Evolutionary conservation across 2,797 vertebrate species (phyloP).

Genomic region (Lacerta bilineata): DNA sequence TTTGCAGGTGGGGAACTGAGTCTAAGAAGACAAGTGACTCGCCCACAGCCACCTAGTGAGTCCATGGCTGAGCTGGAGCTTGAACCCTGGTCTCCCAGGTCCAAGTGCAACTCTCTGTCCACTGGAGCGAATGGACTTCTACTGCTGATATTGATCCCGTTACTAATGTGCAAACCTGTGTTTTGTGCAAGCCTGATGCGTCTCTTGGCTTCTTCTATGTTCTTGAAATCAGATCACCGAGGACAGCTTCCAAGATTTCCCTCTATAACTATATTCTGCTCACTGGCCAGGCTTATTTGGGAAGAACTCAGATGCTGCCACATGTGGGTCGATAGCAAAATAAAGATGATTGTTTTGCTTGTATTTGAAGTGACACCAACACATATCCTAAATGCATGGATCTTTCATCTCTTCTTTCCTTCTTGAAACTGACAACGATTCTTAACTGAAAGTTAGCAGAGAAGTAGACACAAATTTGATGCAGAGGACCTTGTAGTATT

Average conservation of each 20-base stretch:
- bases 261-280: not conserved
- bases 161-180: not conserved
- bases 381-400: not conserved
- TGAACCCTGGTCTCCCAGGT: slow-evolving; percentile 10
- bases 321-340: too few species aligned
- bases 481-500: too few species aligned
- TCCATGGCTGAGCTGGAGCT: slow-evolving; percentile 24
- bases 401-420: not conserved
- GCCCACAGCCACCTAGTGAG: not conserved
- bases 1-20: slow-evolving; percentile 45
- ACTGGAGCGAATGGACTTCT: not conserved
- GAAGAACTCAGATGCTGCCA: not conserved
- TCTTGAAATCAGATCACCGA: not conserved
- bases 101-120: slow-evolving; percentile 3
- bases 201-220: not conserved
- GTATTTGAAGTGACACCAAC: not conserved
- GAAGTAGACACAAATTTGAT: too few species aligned
- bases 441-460: not conserved
- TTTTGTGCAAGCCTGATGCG: not conserved
- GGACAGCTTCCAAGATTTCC: not conserved
- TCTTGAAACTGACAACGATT: not conserved
- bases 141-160: not conserved
- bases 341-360: not conserved
- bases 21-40: slow-evolving; percentile 15
- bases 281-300: not conserved